Conservation (phyloP, 2,797 vertebrate species). For the Ataeniobius toweri region DNA sequence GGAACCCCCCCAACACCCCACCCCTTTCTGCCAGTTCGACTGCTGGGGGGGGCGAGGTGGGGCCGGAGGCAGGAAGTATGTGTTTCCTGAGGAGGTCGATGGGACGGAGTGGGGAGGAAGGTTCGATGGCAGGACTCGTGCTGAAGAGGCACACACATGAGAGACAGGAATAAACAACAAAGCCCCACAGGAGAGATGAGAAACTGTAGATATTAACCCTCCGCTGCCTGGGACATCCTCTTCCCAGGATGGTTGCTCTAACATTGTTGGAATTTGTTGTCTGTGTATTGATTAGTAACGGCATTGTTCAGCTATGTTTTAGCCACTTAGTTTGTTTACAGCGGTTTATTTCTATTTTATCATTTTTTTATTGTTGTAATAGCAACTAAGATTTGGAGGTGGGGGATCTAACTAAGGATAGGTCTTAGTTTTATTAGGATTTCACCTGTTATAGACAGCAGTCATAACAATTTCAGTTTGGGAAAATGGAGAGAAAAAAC, state of each 20-base stretch:
- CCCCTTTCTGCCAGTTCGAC: slow-evolving; percentile 34
- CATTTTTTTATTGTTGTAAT: background rate
- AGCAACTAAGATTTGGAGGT: no score
- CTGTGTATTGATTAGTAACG: background rate
- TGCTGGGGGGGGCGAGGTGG: slow-evolving; percentile 68
- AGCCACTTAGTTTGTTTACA: background rate
- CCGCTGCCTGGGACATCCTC: slow-evolving; percentile 14
- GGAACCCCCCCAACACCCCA: slow-evolving; percentile 2
- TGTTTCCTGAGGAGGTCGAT: slow-evolving; percentile 76
- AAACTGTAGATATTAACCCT: slow-evolving; percentile 53
- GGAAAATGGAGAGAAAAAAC: background rate
- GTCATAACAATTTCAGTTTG: background rate
- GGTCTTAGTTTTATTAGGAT: background rate
- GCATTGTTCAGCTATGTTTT: background rate
- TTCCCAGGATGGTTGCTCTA: background rate
- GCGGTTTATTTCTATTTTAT: background rate
- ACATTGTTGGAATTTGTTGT: background rate
- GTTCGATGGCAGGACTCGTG: slow-evolving; percentile 74
- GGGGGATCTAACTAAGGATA: no score
- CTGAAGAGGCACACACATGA: slow-evolving; percentile 63
- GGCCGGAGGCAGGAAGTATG: slow-evolving; percentile 79
- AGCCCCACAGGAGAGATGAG: slow-evolving; percentile 59
- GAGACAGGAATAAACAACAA: slow-evolving; percentile 80
- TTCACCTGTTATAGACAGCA: background rate
- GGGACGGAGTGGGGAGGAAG: slow-evolving; percentile 60